Evolutionary conservation across 2,113 vertebrate species (phyloP), one percentile per base, ranked within the genome.

Genomic region (Gobiocypris rarus): DNA sequence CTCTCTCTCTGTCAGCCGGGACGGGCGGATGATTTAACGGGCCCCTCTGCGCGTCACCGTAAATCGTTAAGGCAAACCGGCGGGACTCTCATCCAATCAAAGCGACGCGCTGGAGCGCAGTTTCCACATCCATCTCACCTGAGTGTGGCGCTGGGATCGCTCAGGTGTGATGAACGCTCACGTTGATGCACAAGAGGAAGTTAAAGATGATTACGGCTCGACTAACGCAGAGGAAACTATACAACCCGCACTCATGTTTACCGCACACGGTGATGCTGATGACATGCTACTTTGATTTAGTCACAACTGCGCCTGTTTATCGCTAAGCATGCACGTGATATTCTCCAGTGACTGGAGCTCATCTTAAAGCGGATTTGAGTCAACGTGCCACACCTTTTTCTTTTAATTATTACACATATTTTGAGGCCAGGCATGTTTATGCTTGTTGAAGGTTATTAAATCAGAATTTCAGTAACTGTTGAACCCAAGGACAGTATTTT

Each of bases 61-160:
- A 80, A 80, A 80, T 80, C 83, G 76, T 80, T 80, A 85, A 85
- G 50, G 75, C 65, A 85, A 85, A 84, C 65, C 75, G 75, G 76
- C 67, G 11, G 34, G 38, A 48, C 59, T 34, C 83, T 80, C 76
- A 79, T 85, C 83, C 83, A 85, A 85, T 85, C 76, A 73, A 14
- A 58, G 38, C 41, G 76, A 61, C 19, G 43, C 83, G 31, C 63
- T 71, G 43, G 34, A 58, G 34, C 11, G 52, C 52, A 59, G 65
- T 48, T 48, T 73, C 73, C 50, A 48, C 75, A 84, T 75, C 31
- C 74, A 70, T 56, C 83, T 58, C 83, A 85, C 83, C 83, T 85
- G 83, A 43, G 41, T 8, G 41, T 41, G 65, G 31, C 8, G 31
- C 65, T 41, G 65, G 61, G 26, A 10, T 9, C 34, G 43, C 45